Base-by-base conservation (phyloP, 2,113 vertebrate genomes). In the Ondatra zibethicus region DNA sequence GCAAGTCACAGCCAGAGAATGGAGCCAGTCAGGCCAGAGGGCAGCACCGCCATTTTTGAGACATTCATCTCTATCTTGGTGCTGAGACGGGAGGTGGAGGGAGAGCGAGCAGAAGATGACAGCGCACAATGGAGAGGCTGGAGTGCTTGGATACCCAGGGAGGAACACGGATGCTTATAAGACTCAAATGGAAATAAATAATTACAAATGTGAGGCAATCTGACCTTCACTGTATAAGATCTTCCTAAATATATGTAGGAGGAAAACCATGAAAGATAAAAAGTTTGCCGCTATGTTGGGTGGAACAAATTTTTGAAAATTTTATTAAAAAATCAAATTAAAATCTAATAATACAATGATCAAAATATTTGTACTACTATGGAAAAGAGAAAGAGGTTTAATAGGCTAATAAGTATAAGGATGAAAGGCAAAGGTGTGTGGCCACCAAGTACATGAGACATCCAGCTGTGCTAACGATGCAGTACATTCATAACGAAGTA, bases 221-320 rank as follows among this genome's bases (percentile, higher is more conserved):
- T 92, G 39, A 85, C 61, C 86, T 72, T n/a, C 16, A 50, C 55
- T 78, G 7, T 55, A 21, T 78, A 33, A 96, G 81, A 63, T 25
- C 55, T 94, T 95, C 81, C 33, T 50, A 94, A 88, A 84, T 55
- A 68, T 36, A 50, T 16, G 19, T 87, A 63, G 81, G 85, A 95
- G 12, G 78, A 81, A 82, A 78, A 65, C 23, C 31, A 52, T 52
- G 78, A 45, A 31, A 86, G 31, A 52, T 55, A 82, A 42, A 66
- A 93, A 81, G 42, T 80, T 16, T 65, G 36, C 50, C 76, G 36
- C 50, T 81, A 12, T 39, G 72, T 70, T 81, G 80, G 50, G 84
- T 70, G 58, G 13, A 87, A 73, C 39, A 75, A 72, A 84, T 45
- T 47, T 92, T 98, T 39, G 50, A 42, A 93, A 92, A 94, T 95